Percentiles rank a stretch among this genome's conserved stretches.
Conservation (phyloP, 2,797 vertebrate species). For the Dermochelys coriacea region DNA sequence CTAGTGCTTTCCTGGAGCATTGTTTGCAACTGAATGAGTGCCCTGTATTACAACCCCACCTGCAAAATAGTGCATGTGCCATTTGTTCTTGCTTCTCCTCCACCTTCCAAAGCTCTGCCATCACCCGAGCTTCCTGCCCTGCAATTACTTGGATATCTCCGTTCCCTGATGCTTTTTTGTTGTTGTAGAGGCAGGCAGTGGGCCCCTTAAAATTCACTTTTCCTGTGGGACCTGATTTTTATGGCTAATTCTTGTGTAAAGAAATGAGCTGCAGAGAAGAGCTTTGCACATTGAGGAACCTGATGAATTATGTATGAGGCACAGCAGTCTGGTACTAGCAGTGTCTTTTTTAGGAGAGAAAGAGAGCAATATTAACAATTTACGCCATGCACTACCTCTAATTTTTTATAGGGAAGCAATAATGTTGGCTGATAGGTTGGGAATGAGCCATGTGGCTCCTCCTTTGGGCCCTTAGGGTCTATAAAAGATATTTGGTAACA, state of each 20-base stretch:
- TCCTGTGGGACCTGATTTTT: neutral
- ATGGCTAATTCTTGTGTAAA: conserved; percentile 33
- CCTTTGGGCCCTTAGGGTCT: neutral
- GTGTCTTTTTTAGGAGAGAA: conserved; percentile 32
- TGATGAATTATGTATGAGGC: conserved; percentile 58
- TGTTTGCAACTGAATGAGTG: neutral
- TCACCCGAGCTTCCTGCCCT: neutral
- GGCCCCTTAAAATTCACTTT: conserved; percentile 1
- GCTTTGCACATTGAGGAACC: conserved; percentile 32
- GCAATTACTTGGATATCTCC: accelerated
- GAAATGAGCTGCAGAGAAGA: conserved; percentile 45
- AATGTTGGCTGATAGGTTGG: neutral
- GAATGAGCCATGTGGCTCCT: neutral
- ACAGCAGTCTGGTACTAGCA: conserved; percentile 9
- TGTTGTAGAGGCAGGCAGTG: neutral
- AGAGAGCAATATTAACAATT: conserved; percentile 16
- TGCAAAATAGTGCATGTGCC: neutral
- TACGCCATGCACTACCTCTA: accelerated
- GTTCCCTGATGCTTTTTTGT: neutral
- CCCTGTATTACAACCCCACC: neutral
- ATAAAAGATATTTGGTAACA: neutral
- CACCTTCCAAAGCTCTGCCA: neutral
- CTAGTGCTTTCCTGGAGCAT: neutral
- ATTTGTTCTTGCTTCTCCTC: neutral
- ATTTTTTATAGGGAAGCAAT: conserved; percentile 32